These are phyloP conservation scores for Mongoloraphidia duomilia DNA, from an alignment of 2,888 invertebrate genomes.

Conservation along the genomic window DNA sequence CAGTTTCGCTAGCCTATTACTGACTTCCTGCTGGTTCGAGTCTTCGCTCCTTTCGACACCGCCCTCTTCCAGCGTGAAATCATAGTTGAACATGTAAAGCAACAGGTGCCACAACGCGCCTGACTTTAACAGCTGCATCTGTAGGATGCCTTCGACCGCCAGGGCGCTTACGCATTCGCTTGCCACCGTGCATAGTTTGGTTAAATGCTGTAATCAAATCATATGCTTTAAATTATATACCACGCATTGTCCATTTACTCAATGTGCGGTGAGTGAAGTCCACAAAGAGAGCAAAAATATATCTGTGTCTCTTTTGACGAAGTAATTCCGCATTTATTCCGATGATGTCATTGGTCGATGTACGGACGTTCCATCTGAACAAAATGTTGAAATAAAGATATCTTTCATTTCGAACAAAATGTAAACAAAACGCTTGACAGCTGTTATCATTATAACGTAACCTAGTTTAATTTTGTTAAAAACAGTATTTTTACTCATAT, in stretches of 20 bases:
- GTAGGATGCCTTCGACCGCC: conserved; percentile 71
- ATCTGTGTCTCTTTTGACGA: too few relatives aligned
- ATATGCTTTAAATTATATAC: too few relatives aligned
- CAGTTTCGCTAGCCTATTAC: conserved; percentile 83
- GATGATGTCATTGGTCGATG: too few relatives aligned
- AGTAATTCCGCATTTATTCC: too few relatives aligned
- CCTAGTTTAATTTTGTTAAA: not conserved
- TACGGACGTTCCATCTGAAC: too few relatives aligned
- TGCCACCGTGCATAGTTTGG: conserved; percentile 70
- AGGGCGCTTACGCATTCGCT: conserved; percentile 83
- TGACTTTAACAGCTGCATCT: conserved; percentile 66
- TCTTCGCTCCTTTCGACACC: conserved; percentile 63
- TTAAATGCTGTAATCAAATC: conserved; percentile 52
- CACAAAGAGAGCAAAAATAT: too few relatives aligned
- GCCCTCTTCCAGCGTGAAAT: conserved; percentile 93
- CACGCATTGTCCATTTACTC: too few relatives aligned
- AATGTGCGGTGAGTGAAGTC: too few relatives aligned
- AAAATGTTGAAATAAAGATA: too few relatives aligned
- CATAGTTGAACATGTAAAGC: conserved; percentile 83
- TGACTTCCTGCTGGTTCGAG: conserved; percentile 79
- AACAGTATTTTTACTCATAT: too few relatives aligned
- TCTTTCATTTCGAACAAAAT: too few relatives aligned
- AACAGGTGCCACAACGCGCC: conserved; percentile 89
- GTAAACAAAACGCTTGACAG: too few relatives aligned
- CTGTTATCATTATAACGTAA: conserved; percentile 4